These are phyloP conservation scores for Nemotelus pantherinus DNA, from an alignment of 2,888 invertebrate species.

Conservation along the genomic window DNA sequence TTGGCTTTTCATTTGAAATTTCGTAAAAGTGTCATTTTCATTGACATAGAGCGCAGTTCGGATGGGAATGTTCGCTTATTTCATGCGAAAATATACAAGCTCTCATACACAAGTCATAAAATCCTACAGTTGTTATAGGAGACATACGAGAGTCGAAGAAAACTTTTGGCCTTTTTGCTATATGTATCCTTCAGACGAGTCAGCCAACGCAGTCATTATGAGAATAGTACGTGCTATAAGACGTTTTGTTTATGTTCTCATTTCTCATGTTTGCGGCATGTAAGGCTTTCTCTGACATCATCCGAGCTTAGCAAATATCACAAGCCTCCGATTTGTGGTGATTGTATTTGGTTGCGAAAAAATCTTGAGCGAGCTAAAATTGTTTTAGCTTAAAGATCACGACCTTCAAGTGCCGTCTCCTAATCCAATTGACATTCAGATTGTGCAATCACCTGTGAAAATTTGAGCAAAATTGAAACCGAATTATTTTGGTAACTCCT, in stretches of 20 bases:
- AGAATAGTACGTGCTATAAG: no score
- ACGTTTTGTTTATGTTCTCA: conserved; percentile 7
- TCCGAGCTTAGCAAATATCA: background rate
- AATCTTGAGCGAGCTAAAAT: no score
- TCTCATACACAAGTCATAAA: background rate
- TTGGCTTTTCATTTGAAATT: background rate
- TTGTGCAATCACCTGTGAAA: no score
- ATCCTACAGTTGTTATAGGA: background rate
- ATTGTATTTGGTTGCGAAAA: no score
- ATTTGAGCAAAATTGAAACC: no score
- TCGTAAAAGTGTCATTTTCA: conserved; percentile 8
- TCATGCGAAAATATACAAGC: no score
- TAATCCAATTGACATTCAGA: no score
- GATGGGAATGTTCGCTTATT: no score
- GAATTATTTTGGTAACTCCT: no score
- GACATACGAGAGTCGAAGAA: background rate
- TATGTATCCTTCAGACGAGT: background rate
- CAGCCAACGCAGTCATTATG: no score
- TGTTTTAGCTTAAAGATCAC: no score
- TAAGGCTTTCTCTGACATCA: conserved; percentile 22
- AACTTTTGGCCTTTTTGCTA: conserved; percentile 26
- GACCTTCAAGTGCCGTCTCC: no score
- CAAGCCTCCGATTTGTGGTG: background rate
- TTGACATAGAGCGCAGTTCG: background rate
- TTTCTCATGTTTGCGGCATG: conserved; percentile 35